Conservation (phyloP, 2,113 vertebrate genomes). For the Arenaria interpres region DNA sequence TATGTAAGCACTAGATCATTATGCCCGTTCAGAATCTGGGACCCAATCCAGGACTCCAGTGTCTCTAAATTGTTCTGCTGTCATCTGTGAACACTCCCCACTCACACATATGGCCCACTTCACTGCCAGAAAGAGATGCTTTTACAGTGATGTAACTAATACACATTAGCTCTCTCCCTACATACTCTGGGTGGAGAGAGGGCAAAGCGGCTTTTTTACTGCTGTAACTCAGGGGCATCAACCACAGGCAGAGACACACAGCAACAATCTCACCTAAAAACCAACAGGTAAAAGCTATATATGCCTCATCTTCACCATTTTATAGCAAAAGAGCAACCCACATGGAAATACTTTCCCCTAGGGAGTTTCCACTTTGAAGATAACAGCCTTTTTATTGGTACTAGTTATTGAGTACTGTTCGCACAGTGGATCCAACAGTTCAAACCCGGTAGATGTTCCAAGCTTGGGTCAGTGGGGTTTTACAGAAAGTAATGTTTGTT, state of each 20-base stretch:
- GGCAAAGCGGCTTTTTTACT: not conserved
- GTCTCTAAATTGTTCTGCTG: constrained; percentile 22
- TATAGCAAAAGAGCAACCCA: not conserved
- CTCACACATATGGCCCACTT: not conserved
- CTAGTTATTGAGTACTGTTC: not conserved
- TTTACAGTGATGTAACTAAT: not conserved
- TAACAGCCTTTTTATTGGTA: not conserved
- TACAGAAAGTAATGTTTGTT: not conserved
- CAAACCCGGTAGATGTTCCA: not conserved
- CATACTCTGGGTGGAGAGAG: not conserved
- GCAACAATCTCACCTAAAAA: not conserved
- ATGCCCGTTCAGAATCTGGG: not conserved
- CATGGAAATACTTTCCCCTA: not conserved
- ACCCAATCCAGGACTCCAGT: not conserved
- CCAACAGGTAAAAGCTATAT: not conserved
- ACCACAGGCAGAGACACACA: not conserved
- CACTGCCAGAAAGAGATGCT: constrained; percentile 13
- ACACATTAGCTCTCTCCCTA: not conserved
- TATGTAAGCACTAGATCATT: not conserved
- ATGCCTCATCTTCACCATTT: not conserved
- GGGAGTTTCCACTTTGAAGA: not conserved
- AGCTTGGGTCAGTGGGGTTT: not conserved
- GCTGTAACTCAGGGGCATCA: not conserved
- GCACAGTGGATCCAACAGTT: not conserved
- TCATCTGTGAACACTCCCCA: not conserved